Evolutionary conservation across 2,888 invertebrate genomes (phyloP), one percentile per base, ranked within the genome.

Genomic region (Ectemnius continuus): DNA sequence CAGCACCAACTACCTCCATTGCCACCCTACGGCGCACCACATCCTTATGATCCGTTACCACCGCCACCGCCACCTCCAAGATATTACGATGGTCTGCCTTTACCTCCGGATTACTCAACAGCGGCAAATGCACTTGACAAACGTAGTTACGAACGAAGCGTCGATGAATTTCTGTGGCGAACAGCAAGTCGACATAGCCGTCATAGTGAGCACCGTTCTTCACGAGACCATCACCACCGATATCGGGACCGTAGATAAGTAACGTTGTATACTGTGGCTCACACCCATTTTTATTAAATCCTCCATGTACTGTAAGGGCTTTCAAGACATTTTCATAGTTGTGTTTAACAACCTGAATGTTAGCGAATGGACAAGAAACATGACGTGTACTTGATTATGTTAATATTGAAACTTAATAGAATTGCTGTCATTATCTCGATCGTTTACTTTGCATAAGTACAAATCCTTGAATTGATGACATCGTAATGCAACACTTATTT

Each of bases 121-220:
- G 89, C 92, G 67, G 91, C 92, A 67, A 91, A 91, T 1, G 92
- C 94, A 87, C 93, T 94, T 85, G 95, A 96, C 81, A 95, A 95
- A 87, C 93, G 96, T 63, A 95, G 95, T 48, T 98, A 97, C 91
- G 98, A 98, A 90, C 94, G 97, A 64, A 96, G 96, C 71, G 97
- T 97, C 26, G 95, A 97, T 91, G 97, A 97, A 89, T 97, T 97
- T 91, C 91, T 97, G 73, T 95, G 96, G 93, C 94, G 97, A 88
- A 96, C 96, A 13, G 93, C 94, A 69, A 94, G 95, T 85, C 93
- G 95, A 52, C 93, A 94, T 66, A 93, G 91, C 71, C 90, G 91
- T 20, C 91, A 91, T 75, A 87, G 90, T 70, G 91, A 92, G 62
- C 88, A 91, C 67, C 90, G 93, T 76, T 90, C 92, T 4, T 93